These are phyloP conservation scores for Orussus abietinus DNA, from an alignment of 1,140 invertebrate species.

Conservation along the genomic window DNA sequence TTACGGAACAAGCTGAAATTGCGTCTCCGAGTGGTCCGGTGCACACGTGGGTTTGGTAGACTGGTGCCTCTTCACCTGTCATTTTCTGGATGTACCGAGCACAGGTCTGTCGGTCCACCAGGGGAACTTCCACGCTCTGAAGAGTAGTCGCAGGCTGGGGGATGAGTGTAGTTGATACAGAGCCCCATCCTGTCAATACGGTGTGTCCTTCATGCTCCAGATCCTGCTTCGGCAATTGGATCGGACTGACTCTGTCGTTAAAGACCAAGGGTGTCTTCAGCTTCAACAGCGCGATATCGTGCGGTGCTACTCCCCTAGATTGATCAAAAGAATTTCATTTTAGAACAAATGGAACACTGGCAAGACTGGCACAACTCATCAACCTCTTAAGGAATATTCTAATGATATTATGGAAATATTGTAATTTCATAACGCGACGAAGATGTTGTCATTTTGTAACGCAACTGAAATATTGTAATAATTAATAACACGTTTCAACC, in stretches of 20 bases:
- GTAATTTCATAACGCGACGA: too few species aligned
- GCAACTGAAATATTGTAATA: too few species aligned
- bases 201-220: conserved; percentile 39
- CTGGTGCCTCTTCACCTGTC: conserved; percentile 21
- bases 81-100: conserved; percentile 22
- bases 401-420: too few species aligned
- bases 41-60: conserved; percentile 56
- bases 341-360: too few species aligned
- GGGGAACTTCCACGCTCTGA: conserved; percentile 32
- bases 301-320: conserved; percentile 50
- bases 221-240: conserved; percentile 47
- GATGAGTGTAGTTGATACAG: conserved; percentile 31
- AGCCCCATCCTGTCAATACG: conserved; percentile 54
- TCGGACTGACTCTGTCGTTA: conserved; percentile 51
- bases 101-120: conserved; percentile 31
- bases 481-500: too few species aligned
- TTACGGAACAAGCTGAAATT: conserved; percentile 57
- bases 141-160: too few species aligned
- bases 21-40: conserved; percentile 59
- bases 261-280: conserved; percentile 55
- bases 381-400: too few species aligned
- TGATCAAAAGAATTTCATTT: conserved; percentile 6
- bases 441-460: too few species aligned
- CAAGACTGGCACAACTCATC: too few species aligned
- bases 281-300: conserved; percentile 64